Percentiles rank a stretch among this genome's conserved stretches.
phyloP scores from a whole-genome alignment of 2,797 vertebrate genomes.

The Cyprinella venusta region DNA sequence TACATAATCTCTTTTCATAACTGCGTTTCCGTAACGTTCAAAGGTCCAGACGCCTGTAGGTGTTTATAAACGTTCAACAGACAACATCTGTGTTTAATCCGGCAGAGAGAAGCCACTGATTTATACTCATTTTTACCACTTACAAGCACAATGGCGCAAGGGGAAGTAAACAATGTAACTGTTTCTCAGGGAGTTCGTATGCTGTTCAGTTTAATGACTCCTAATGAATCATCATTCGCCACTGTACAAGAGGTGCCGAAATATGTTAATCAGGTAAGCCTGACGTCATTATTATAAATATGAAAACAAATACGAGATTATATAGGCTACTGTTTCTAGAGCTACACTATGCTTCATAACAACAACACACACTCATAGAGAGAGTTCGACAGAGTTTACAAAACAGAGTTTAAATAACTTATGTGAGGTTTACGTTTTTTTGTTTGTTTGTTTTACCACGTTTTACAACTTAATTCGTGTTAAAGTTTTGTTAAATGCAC shows the following conservation, averaged over 20 bases:
- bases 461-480: neutral
- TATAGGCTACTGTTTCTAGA: neutral
- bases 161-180: slow-evolving; percentile 36
- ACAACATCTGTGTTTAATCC: neutral
- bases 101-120: neutral
- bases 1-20: neutral
- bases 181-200: slow-evolving; percentile 74
- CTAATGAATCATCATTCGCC: slow-evolving; percentile 83
- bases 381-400: too few relatives aligned
- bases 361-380: neutral
- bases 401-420: neutral
- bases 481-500: neutral
- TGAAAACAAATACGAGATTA: neutral
- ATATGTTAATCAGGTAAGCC: slow-evolving; percentile 88
- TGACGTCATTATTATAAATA: neutral
- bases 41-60: neutral
- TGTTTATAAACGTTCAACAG: neutral
- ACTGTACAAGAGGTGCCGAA: slow-evolving; percentile 82
- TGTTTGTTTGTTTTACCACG: neutral
- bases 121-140: neutral
- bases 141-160: slow-evolving; percentile 61
- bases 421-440: too few relatives aligned
- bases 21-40: slow-evolving; percentile 1
- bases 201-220: slow-evolving; percentile 83
- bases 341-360: neutral